Percentiles rank a stretch among this genome's conserved stretches.
Conservation (phyloP, 1,140 invertebrate species). For the Aporrectodea caliginosa region DNA sequence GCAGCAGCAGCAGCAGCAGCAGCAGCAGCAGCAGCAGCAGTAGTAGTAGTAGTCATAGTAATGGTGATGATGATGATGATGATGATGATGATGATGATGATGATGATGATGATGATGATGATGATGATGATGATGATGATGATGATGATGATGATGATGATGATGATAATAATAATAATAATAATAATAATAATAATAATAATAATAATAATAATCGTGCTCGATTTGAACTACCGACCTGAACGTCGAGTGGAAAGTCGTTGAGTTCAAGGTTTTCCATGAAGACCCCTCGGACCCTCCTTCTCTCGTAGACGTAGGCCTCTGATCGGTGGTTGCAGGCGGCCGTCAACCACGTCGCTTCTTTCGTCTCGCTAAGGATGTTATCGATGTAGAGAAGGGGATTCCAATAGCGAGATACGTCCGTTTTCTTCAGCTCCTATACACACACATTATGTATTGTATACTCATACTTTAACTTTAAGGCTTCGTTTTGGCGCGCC, state of each 20-base stretch:
- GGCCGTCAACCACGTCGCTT: slow-evolving; percentile 40
- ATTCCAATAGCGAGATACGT: slow-evolving; percentile 44
- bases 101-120: not conserved
- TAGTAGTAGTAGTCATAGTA: not conserved
- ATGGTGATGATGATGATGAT: not conserved
- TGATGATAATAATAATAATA: not conserved
- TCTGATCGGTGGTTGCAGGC: slow-evolving; percentile 34
- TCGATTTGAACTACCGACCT: slow-evolving; percentile 33
- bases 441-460: not conserved
- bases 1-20: not conserved
- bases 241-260: slow-evolving; percentile 49
- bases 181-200: slow-evolving; percentile 5
- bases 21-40: not conserved
- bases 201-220: not conserved
- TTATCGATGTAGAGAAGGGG: slow-evolving; percentile 46
- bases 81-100: not conserved
- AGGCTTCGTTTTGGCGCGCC: no score
- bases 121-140: slow-evolving; percentile 3
- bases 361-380: slow-evolving; percentile 40
- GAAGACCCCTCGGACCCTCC: slow-evolving; percentile 43
- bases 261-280: slow-evolving; percentile 46
- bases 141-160: not conserved
- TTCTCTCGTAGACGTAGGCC: slow-evolving; percentile 44
- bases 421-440: slow-evolving; percentile 35
- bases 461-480: not conserved